Evolutionary conservation across 2,888 invertebrate species (phyloP), one percentile per base, ranked within the genome.

Genomic region (Serripes groenlandicus): DNA sequence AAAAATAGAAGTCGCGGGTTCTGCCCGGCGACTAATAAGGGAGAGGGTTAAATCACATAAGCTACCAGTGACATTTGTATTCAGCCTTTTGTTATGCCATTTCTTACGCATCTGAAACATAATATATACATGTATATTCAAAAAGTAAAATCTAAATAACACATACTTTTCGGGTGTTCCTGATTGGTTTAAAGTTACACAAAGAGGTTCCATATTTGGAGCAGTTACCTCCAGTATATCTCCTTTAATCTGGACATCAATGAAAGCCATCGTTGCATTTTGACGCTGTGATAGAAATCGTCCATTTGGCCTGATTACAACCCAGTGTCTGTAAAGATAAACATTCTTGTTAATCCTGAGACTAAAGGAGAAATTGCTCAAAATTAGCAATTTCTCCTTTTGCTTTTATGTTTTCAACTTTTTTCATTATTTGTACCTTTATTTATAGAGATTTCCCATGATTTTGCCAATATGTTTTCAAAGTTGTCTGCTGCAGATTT

Each of bases 271-370:
- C 78, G 78, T 90, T 1, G 91, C 87, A 15, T 86, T 64, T 68
- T 88, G 88, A 32, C 92, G 83, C 74, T 89, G 90, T 5, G 90
- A 85, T 26, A 91, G 62, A 71, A 92, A 92, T 28, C 86, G 82
- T 21, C 90, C 89, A 83, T 90, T 89, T 9, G 83, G 70, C 34
- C 86, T 77, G 11, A 85, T 85, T n/a, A 92, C 74, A 84, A 92
- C 81, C 86, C 89, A 92, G 58, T 91, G 91, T 62, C 92, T 92
- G 85, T 0, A 83, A 76, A 15, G 30, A 35, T n/a, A 49, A 49
- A 5, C 15, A 3, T 15, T 5, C 21, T 3, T 42, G 42, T 5
- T 3, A 60, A 60, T 30, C 23, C 21, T 60, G 60, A 11, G 60
- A 9, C 9, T 28, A 60, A 60, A 60, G 60, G 60, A 60, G 32